These are phyloP conservation scores for Pycnomerus fuliginosus DNA, from an alignment of 2,888 invertebrate genomes.

Conservation along the genomic window DNA sequence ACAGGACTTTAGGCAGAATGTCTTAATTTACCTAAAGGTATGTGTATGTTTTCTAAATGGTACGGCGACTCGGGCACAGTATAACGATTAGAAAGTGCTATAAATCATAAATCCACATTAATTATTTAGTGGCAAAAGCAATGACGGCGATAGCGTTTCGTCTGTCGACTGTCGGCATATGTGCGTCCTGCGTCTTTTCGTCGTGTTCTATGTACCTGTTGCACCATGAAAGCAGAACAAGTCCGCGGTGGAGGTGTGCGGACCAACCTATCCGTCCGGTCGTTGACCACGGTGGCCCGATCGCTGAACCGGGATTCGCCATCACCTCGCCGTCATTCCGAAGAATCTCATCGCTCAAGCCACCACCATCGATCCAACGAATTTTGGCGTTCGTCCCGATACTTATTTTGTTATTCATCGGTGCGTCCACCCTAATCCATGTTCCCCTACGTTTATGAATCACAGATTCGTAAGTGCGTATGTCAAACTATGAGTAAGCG, in stretches of 20 bases:
- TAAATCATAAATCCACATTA: too few relatives aligned
- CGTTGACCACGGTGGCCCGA: constrained; percentile 42
- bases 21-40: too few relatives aligned
- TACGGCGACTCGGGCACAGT: too few relatives aligned
- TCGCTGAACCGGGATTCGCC: constrained; percentile 40
- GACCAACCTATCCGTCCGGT: constrained; percentile 28
- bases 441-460: constrained; percentile 18
- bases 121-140: too few relatives aligned
- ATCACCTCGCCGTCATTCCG: constrained; percentile 13
- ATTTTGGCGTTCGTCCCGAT: too few relatives aligned
- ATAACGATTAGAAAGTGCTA: too few relatives aligned
- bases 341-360: not conserved
- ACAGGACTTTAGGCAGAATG: too few relatives aligned
- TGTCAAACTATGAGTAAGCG: constrained; percentile 18
- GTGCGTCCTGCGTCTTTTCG: too few relatives aligned
- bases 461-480: constrained; percentile 13
- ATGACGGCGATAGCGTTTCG: constrained; percentile 3
- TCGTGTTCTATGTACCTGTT: constrained; percentile 25
- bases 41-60: too few relatives aligned
- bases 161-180: constrained; percentile 6
- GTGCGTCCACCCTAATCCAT: constrained; percentile 17
- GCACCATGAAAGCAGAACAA: constrained; percentile 28
- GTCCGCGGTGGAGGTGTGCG: constrained; percentile 22
- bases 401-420: constrained; percentile 1
- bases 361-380: too few relatives aligned